A percentile compares a stretch with the other conserved stretches of the same genome.
phyloP scores from a whole-genome alignment of 2,113 vertebrate genomes.

The Amphiprion ocellaris region DNA sequence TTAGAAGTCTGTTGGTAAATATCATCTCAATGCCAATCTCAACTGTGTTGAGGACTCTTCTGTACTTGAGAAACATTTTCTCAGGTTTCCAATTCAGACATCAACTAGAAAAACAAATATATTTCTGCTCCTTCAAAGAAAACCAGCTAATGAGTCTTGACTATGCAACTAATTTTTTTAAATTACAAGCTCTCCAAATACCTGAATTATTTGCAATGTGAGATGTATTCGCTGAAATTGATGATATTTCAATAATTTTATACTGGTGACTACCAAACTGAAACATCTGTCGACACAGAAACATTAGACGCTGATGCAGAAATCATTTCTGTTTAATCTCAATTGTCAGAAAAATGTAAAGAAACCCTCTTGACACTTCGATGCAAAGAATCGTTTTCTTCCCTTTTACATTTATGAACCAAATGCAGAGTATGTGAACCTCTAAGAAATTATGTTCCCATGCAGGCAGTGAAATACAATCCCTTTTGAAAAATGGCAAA shows the following conservation, averaged over 20 bases:
- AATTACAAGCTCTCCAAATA: too few relatives aligned
- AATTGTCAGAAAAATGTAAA: background rate
- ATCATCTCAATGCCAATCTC: background rate
- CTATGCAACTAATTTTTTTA: too few relatives aligned
- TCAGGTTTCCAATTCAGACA: background rate
- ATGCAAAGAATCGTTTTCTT: conserved; percentile 29
- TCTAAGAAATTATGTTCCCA: conserved; percentile 56
- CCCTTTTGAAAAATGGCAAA: conserved; percentile 52
- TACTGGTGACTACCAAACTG: background rate
- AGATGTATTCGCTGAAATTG: too few relatives aligned
- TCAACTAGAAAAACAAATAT: too few relatives aligned
- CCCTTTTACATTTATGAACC: conserved; percentile 46
- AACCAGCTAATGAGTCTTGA: too few relatives aligned
- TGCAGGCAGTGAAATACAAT: conserved; percentile 45
- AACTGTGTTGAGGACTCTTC: background rate
- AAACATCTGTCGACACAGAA: background rate
- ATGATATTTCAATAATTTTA: background rate
- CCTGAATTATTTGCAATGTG: too few relatives aligned
- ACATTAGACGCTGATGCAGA: background rate
- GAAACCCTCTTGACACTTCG: conserved; percentile 12
- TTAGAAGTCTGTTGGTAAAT: background rate
- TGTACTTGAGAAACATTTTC: background rate
- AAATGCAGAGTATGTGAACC: conserved; percentile 43
- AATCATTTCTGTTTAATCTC: conserved; percentile 29
- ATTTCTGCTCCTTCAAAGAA: too few relatives aligned